phyloP scores from a whole-genome alignment of 2,888 invertebrate species.

The Mactromeris polynyma region DNA sequence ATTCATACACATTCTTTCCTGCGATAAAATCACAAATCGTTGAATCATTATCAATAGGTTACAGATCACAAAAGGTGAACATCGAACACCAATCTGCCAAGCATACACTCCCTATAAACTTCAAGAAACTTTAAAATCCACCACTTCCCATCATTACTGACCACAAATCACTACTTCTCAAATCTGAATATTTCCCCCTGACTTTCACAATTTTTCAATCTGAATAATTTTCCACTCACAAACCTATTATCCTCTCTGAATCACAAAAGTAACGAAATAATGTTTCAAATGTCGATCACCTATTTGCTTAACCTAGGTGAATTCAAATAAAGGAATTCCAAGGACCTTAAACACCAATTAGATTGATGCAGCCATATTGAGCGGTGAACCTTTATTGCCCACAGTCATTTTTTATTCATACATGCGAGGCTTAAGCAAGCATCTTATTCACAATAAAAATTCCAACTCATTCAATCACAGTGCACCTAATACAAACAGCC shows the following conservation, averaged over 20 bases:
- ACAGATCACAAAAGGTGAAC: not conserved
- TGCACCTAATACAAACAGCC: not conserved
- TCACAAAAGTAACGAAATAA: slow-evolving; percentile 8
- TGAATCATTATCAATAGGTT: not conserved
- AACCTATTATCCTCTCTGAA: not conserved
- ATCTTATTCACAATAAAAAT: slow-evolving; percentile 17
- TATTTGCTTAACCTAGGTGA: slow-evolving; percentile 15
- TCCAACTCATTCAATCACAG: not conserved
- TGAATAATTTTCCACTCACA: not conserved
- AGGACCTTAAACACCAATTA: not conserved
- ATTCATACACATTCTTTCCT: not conserved
- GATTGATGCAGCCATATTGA: not conserved
- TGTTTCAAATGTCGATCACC: not conserved
- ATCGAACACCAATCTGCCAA: not conserved
- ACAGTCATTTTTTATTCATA: slow-evolving; percentile 13
- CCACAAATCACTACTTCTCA: not conserved
- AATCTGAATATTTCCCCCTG: not conserved
- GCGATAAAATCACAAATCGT: not conserved
- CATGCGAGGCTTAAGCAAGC: not conserved
- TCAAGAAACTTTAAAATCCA: not conserved
- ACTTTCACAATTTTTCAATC: not conserved
- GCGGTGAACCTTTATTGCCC: not conserved
- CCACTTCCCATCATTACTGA: not conserved
- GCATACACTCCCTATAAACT: not conserved
- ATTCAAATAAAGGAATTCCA: not conserved